Conservation (phyloP, 2,797 vertebrate species). For the Harpagifer antarcticus region DNA sequence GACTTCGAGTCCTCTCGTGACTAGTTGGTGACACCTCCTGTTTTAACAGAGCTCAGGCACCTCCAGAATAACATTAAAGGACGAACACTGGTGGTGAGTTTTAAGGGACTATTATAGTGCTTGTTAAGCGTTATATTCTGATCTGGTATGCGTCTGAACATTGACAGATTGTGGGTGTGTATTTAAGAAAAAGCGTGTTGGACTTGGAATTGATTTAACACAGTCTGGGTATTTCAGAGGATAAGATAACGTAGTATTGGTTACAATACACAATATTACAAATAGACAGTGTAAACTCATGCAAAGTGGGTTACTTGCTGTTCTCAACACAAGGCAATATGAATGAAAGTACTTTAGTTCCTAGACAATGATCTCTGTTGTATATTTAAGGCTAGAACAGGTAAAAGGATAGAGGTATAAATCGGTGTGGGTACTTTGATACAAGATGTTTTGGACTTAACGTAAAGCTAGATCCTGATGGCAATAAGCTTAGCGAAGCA, state of each 20-base stretch:
- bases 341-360: not conserved
- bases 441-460: not conserved
- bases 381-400: too few species aligned
- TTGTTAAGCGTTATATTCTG: conserved; percentile 18
- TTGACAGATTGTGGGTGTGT: not conserved
- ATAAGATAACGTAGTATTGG: not conserved
- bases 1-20: conserved; percentile 18
- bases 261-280: not conserved
- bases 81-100: not conserved
- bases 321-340: not conserved
- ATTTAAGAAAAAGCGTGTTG: not conserved
- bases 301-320: not conserved
- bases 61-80: conserved; percentile 34
- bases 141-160: conserved; percentile 4
- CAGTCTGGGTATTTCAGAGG: not conserved
- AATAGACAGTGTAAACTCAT: not conserved
- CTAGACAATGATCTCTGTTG: not conserved
- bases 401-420: not conserved
- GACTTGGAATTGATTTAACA: not conserved
- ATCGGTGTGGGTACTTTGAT: not conserved
- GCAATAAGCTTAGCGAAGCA: not conserved
- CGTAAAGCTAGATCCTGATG: not conserved
- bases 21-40: conserved; percentile 40
- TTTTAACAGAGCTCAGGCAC: conserved; percentile 33
- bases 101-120: not conserved